A percentile compares a stretch with the other conserved stretches of the same genome.
Evolutionary conservation across 2,888 invertebrate genomes (phyloP).

Genomic region (Nineta flava): DNA sequence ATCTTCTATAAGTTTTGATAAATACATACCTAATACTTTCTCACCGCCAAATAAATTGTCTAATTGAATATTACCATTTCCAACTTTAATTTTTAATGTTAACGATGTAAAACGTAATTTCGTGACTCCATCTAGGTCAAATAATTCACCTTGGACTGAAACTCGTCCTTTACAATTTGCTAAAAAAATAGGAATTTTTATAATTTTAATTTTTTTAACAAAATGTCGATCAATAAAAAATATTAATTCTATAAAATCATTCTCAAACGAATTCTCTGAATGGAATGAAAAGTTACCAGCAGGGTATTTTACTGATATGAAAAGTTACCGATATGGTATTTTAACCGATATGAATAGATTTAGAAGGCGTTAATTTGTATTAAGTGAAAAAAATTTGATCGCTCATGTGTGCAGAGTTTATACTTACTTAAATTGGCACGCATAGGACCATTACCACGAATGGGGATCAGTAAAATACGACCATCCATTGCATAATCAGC

Average conservation of each 20-base stretch:
- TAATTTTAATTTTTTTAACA: background rate
- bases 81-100: conserved; percentile 29
- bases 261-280: too few relatives aligned
- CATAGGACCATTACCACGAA: conserved; percentile 35
- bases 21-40: conserved; percentile 27
- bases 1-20: too few relatives aligned
- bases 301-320: too few relatives aligned
- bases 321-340: too few relatives aligned
- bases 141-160: conserved; percentile 19
- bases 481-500: conserved; percentile 36
- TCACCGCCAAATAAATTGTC: conserved; percentile 38
- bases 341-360: too few relatives aligned
- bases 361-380: too few relatives aligned
- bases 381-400: too few relatives aligned
- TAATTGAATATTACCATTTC: conserved; percentile 29
- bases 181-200: conserved; percentile 11
- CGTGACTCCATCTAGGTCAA: conserved; percentile 25
- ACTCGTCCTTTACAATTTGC: conserved; percentile 26
- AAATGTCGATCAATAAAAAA: too few relatives aligned
- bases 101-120: conserved; percentile 29
- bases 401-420: too few relatives aligned
- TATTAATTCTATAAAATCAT: too few relatives aligned
- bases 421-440: conserved; percentile 35
- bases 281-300: too few relatives aligned
- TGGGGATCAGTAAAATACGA: conserved; percentile 32